Conservation (phyloP, 2,113 vertebrate genomes). For the Eolophus roseicapilla region DNA sequence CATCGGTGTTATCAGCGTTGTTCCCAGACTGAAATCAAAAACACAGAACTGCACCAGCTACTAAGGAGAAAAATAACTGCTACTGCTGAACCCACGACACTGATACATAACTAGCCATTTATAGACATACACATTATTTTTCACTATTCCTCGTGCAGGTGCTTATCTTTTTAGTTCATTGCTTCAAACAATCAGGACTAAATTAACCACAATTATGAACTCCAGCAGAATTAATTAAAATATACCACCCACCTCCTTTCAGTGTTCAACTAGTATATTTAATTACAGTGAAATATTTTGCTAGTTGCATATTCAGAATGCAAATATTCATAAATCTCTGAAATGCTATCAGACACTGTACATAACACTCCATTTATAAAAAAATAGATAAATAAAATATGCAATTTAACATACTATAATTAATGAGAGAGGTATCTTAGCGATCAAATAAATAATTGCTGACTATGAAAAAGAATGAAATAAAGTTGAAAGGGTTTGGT, state of each 20-base stretch:
- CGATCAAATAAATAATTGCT: background rate
- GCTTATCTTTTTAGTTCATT: background rate
- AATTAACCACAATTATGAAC: background rate
- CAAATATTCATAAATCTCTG: background rate
- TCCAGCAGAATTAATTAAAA: background rate
- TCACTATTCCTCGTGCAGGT: background rate
- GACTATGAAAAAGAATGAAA: background rate
- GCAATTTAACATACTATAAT: background rate
- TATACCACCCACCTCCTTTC: background rate
- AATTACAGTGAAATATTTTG: background rate
- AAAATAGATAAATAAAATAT: background rate
- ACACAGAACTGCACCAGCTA: background rate
- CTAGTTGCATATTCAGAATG: background rate
- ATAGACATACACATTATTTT: background rate
- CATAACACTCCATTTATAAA: background rate
- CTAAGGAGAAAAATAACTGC: background rate
- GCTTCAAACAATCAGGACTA: background rate
- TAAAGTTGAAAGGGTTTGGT: background rate
- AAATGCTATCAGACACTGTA: background rate
- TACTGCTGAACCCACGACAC: background rate
- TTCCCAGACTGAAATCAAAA: background rate
- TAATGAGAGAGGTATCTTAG: background rate
- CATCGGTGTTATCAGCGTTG: background rate
- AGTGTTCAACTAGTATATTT: background rate
- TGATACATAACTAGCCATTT: background rate